Conservation (phyloP, 2,888 invertebrate genomes). For the Petrolisthes cinctipes region DNA sequence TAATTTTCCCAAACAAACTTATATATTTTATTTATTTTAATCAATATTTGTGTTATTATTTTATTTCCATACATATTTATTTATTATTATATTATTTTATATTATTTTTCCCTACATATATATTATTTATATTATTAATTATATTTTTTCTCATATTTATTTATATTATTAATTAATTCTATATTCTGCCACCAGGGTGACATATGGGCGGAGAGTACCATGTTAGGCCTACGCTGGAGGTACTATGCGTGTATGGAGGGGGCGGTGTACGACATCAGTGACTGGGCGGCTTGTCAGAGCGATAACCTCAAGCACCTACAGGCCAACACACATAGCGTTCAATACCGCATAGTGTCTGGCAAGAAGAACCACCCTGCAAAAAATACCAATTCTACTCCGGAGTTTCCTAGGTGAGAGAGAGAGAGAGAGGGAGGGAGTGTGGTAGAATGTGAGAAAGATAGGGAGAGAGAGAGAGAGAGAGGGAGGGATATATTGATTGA, state of each 20-base stretch:
- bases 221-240: constrained; percentile 91
- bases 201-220: constrained; percentile 93
- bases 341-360: constrained; percentile 86
- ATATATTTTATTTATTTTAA: no score
- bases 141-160: no score
- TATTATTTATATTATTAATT: no score
- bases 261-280: constrained; percentile 93
- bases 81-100: no score
- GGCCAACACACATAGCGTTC: constrained; percentile 91
- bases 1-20: no score
- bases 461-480: no score
- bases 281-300: constrained; percentile 96
- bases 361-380: constrained; percentile 67
- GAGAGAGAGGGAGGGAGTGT: neutral
- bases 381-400: constrained; percentile 34
- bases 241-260: constrained; percentile 98
- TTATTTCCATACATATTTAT: no score
- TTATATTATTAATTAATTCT: no score
- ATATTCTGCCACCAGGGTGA: constrained; percentile 68
- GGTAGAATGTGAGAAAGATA: no score
- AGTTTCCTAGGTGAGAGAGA: constrained; percentile 58
- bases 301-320: constrained; percentile 83
- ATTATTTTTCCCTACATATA: no score
- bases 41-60: no score
- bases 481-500: no score